Base-by-base conservation (phyloP, 2,113 vertebrate genomes). In the Oreotrochilus melanogaster region DNA sequence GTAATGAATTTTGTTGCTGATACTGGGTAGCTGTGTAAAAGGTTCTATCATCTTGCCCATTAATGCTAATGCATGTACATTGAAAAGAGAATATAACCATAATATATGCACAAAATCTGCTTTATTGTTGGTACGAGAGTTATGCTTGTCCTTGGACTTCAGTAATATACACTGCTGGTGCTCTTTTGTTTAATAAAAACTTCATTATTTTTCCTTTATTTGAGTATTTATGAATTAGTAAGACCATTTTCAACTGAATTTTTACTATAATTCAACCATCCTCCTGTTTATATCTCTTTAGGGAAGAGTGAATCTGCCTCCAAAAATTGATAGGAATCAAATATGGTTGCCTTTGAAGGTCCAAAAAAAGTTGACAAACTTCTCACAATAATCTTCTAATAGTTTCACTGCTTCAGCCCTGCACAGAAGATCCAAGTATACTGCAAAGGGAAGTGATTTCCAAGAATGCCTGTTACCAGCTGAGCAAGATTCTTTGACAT, bases 171-270 rank as follows among this genome's bases (percentile, higher is more conserved):
- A 62, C 18, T n/a, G 51, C 73, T 89, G 47, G 27, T 86, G 60
- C 86, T 87, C 91, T 91, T 92, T 88, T 97, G 79, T 96, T 94
- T 93, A 90, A 96, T 95, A 95, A 94, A 93, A 91, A 56, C 76
- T 95, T 96, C 71, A 88, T 96, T 96, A 94, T 97, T 97, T 97
- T 93, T 91, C 82, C 61, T 78, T 93, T 96, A 93, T 92, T 92
- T 94, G 96, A 93, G 89, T 91, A 95, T 87, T 92, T 95, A 89
- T 80, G 57, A 85, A 88, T 86, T 91, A 89, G 47, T 11, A 87
- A 93, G 37, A 47, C 60, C 37, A 89, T 93, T 92, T 93, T 73
- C 66, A 69, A 69, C 67, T 23, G 13, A 78, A 25, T 91, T 96
- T 95, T 94, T 86, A 33, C 78, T 94, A 0, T 28, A 67, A 78